Conservation (phyloP, 2,113 vertebrate genomes). For the Alethe castanea region DNA sequence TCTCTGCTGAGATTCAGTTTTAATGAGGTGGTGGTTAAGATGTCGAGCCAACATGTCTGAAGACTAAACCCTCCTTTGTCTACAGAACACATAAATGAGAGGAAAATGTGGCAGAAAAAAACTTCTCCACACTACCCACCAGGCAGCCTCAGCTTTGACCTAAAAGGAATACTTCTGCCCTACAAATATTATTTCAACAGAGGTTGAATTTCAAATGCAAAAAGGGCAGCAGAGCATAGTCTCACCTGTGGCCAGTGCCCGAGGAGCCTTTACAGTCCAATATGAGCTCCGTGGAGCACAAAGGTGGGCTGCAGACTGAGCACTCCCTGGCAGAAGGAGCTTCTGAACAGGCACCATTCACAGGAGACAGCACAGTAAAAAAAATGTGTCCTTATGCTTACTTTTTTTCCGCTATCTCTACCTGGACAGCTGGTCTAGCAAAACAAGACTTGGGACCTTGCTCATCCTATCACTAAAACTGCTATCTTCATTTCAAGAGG, state of each 20-base stretch:
- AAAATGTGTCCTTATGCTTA: not conserved
- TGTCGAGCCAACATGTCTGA: not conserved
- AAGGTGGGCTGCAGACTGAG: not conserved
- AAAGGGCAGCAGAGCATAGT: not conserved
- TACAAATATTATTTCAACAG: not conserved
- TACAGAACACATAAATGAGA: not conserved
- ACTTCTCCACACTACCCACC: not conserved
- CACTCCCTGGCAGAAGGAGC: not conserved
- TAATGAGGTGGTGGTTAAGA: not conserved
- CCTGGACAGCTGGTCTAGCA: not conserved
- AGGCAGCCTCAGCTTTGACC: not conserved
- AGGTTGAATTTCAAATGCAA: not conserved
- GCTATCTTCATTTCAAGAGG: not conserved
- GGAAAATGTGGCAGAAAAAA: not conserved
- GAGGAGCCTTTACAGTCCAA: not conserved
- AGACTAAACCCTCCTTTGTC: not conserved
- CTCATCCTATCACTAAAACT: not conserved
- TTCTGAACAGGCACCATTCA: not conserved
- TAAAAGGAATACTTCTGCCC: not conserved
- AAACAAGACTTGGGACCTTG: not conserved
- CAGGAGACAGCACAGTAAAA: not conserved
- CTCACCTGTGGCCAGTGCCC: not conserved
- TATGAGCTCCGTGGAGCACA: rapidly evolving
- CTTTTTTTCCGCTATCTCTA: not conserved
- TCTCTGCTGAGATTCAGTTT: not conserved